These are phyloP conservation scores for Oxytorus armatus DNA, from an alignment of 2,888 invertebrate genomes.

Conservation along the genomic window DNA sequence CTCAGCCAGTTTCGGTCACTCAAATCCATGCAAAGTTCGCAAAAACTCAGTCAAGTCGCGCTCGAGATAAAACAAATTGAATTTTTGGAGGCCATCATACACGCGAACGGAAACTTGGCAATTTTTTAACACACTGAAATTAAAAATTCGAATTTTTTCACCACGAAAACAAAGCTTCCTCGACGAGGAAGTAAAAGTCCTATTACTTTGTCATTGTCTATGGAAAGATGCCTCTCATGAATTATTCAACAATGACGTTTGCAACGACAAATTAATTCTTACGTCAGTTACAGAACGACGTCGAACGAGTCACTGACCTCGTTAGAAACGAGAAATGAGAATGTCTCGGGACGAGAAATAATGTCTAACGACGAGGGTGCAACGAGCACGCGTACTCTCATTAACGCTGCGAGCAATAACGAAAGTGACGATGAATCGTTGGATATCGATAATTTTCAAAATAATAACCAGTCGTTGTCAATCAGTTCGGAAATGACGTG, in stretches of 20 bases:
- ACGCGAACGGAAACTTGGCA: too few relatives aligned
- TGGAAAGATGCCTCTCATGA: not conserved
- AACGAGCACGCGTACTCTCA: constrained; percentile 14
- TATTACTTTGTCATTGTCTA: too few relatives aligned
- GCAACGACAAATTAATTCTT: constrained; percentile 7
- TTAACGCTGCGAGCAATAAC: not conserved
- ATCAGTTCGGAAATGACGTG: constrained; percentile 20
- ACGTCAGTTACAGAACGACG: constrained; percentile 31
- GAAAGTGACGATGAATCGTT: constrained; percentile 26
- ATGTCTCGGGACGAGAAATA: constrained; percentile 2
- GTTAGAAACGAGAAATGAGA: constrained; percentile 1
- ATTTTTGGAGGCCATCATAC: too few relatives aligned
- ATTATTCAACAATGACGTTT: constrained; percentile 46
- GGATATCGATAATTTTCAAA: constrained; percentile 34
- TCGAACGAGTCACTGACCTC: constrained; percentile 2
- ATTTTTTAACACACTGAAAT: too few relatives aligned
- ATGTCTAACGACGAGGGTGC: constrained; percentile 13
- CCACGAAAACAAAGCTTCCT: too few relatives aligned
- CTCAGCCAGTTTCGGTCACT: too few relatives aligned
- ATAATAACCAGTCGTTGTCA: constrained; percentile 43
- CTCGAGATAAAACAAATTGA: too few relatives aligned
- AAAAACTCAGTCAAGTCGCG: too few relatives aligned
- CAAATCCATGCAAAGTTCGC: too few relatives aligned
- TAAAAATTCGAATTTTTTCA: too few relatives aligned
- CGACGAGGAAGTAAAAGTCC: too few relatives aligned